Evolutionary conservation across 2,797 vertebrate genomes (phyloP), one percentile per base, ranked within the genome.

Genomic region (Phyllotis vaccarum): DNA sequence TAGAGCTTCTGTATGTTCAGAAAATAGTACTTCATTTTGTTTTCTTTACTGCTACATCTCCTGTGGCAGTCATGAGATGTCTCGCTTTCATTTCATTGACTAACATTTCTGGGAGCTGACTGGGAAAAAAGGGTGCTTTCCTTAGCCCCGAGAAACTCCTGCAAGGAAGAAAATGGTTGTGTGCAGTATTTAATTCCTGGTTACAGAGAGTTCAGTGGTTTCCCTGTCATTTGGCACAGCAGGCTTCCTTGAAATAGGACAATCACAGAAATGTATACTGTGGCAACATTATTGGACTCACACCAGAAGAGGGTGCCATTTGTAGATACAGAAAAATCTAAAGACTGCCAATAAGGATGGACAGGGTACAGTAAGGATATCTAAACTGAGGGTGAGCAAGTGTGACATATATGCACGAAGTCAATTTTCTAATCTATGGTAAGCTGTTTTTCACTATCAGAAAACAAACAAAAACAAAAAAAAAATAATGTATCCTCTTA

Each of bases 41-140:
- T 96, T 96, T 93, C 81, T 96, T 78, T 93, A n/a, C 43, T 87
- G 62, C 74, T 94, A 21, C 89, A 27, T 60, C 68, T 96, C 94
- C 80, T 86, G 34, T 89, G 95, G 87, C 56, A 98, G 96, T 97
- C 95, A 96, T 98, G 93, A 91, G 95, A 90, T 66, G 54, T 34
- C 96, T 97, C 96, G 12, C 66, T 95, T 90, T 95, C 90, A 64
- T 86, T 96, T 64, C 34, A 89, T 75, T 86, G 80, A 93, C 19
- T 90, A 81, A 29, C 52, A 54, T 12, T 81, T 34, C 27, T 96
- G 91, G 31, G 60, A 56, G 85, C 46, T 49, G 75, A 70, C 3
- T 8, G 8, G 43, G 40, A 76, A 75, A 79, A 46, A 68, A 8
- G 54, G 58, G 90, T 49, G 27, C 43, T 87, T 89, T 83, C 54